phyloP scores from a whole-genome alignment of 2,888 invertebrate genomes.

The Thera britannica region DNA sequence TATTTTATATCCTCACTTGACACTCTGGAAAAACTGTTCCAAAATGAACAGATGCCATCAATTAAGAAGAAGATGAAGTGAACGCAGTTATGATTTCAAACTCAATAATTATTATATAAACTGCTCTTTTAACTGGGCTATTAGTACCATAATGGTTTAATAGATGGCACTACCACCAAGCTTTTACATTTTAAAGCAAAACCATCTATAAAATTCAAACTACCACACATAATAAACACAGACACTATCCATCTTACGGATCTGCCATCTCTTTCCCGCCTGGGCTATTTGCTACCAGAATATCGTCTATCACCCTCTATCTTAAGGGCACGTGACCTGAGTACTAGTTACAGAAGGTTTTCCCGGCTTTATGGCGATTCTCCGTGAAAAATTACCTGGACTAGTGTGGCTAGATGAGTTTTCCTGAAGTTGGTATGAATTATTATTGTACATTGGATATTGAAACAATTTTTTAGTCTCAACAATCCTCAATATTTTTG shows the following conservation, averaged over 20 bases:
- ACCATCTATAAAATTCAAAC: conserved; percentile 31
- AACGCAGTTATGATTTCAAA: no score
- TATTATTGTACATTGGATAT: conserved; percentile 1
- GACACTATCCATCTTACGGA: conserved; percentile 55
- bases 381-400: conserved; percentile 77
- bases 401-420: conserved; percentile 60
- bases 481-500: not conserved
- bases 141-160: not conserved
- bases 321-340: conserved; percentile 66
- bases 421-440: conserved; percentile 30
- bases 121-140: not conserved
- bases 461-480: conserved; percentile 1
- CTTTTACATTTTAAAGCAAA: conserved; percentile 24
- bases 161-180: conserved; percentile 6
- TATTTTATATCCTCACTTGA: no score
- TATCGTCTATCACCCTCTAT: conserved; percentile 42
- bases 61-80: no score
- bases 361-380: conserved; percentile 67
- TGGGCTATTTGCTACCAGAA: not conserved
- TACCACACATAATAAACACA: conserved; percentile 32
- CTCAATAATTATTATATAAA: no score
- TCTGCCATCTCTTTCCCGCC: conserved; percentile 44
- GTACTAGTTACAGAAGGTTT: conserved; percentile 60
- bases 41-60: no score
- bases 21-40: no score